phyloP scores from a whole-genome alignment of 2,888 invertebrate species.

The Hemicrepidius hirtus region DNA sequence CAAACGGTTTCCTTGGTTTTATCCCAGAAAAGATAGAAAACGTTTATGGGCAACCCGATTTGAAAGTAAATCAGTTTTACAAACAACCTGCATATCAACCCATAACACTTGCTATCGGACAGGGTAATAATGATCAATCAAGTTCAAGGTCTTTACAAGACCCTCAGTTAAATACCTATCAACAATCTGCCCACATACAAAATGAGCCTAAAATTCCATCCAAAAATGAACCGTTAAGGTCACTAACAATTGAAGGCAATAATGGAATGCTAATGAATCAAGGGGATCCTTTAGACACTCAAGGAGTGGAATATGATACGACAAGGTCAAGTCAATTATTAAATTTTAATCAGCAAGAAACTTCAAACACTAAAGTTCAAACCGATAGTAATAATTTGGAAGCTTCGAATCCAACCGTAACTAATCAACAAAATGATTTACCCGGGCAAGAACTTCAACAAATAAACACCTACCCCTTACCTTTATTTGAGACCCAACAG shows the following conservation, averaged over 20 bases:
- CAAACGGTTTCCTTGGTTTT: constrained; percentile 67
- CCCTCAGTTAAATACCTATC: constrained; percentile 1
- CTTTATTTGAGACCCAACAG: constrained; percentile 18
- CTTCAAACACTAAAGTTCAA: not conserved
- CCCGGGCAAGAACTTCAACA: constrained; percentile 10
- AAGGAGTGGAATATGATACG: constrained; percentile 5
- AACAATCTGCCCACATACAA: not conserved
- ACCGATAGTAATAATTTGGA: constrained; percentile 1
- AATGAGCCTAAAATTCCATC: constrained; percentile 7
- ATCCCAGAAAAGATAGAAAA: constrained; percentile 57
- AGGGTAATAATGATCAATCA: constrained; percentile 9
- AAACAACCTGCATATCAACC: constrained; percentile 43
- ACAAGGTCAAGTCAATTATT: constrained; percentile 15
- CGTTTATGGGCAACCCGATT: not conserved
- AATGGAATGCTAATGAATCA: constrained; percentile 7
- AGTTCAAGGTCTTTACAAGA: constrained; percentile 4
- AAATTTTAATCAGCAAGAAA: constrained; percentile 11
- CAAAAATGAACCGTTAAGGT: constrained; percentile 20
- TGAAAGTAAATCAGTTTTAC: constrained; percentile 30
- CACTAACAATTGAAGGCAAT: constrained; percentile 18
- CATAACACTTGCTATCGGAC: constrained; percentile 24
- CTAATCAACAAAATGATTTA: constrained; percentile 24
- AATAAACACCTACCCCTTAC: not conserved
- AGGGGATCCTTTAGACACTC: constrained; percentile 3
- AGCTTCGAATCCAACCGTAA: not conserved